Percentiles rank a stretch among this genome's conserved stretches.
Conservation (phyloP, 2,113 vertebrate species). For the Hypocryptadius cinnamomeus region DNA sequence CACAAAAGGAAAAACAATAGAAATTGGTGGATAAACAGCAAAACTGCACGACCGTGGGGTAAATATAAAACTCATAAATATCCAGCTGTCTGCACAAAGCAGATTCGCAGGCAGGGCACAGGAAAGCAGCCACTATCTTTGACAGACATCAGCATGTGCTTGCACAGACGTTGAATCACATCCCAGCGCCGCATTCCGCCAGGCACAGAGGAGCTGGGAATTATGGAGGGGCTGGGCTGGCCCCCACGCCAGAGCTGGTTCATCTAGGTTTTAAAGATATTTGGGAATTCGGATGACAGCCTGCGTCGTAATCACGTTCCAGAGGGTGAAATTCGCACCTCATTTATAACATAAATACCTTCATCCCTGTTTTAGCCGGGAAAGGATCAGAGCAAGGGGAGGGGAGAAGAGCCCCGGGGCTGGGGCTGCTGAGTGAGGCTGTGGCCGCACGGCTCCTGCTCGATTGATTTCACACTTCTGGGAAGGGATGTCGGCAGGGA, state of each 20-base stretch:
- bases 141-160: constrained; percentile 73
- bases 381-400: accelerated
- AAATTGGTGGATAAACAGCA: neutral
- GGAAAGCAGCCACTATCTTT: constrained; percentile 8
- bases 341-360: neutral
- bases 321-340: neutral
- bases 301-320: neutral
- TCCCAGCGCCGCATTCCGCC: neutral
- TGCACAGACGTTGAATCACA: neutral
- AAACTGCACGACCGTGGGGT: neutral
- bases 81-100: constrained; percentile 74
- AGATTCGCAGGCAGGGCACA: neutral
- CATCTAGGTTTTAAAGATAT: neutral
- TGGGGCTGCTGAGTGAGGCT: neutral
- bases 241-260: neutral
- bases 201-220: neutral
- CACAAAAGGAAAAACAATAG: neutral
- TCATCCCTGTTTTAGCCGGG: neutral
- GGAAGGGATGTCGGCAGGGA: neutral
- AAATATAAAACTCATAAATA: constrained; percentile 73
- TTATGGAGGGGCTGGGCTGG: neutral
- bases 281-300: neutral
- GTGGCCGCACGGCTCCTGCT: neutral
- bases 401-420: neutral
- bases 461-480: constrained; percentile 18